A percentile compares a stretch with the other conserved stretches of the same genome.
phyloP scores from a whole-genome alignment of 2,888 invertebrate species.

The Amiota communis region DNA sequence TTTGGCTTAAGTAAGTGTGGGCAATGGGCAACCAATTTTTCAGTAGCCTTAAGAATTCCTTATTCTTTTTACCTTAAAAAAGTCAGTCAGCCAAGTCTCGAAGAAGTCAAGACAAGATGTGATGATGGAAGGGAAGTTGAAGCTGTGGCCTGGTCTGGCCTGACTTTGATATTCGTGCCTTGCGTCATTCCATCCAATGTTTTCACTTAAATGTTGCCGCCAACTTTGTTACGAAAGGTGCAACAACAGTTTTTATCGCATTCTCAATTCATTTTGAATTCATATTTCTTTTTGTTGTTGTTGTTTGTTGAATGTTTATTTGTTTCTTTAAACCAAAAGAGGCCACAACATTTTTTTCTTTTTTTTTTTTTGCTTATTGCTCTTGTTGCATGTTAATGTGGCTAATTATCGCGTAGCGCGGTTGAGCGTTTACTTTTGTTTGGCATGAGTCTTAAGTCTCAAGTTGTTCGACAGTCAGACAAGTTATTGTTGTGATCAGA shows the following conservation, averaged over 20 bases:
- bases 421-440: background rate
- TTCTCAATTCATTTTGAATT: background rate
- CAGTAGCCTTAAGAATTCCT: too few relatives aligned
- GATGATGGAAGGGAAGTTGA: background rate
- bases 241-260: conserved; percentile 14
- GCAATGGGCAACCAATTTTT: too few relatives aligned
- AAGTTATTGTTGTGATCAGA: too few relatives aligned
- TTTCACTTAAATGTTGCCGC: conserved; percentile 34
- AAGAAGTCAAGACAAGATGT: background rate
- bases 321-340: too few relatives aligned
- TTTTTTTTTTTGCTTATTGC: background rate
- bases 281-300: conserved; percentile 13
- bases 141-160: background rate
- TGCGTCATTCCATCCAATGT: background rate
- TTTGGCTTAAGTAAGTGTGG: too few relatives aligned
- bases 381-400: conserved; percentile 44
- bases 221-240: background rate
- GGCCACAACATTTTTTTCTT: too few relatives aligned
- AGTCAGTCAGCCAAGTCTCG: background rate
- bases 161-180: too few relatives aligned
- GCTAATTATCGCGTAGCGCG: conserved; percentile 43
- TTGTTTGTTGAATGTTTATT: background rate
- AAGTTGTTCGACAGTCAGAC: too few relatives aligned
- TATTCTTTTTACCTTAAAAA: too few relatives aligned
- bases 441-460: too few relatives aligned